Conservation (phyloP, 2,888 invertebrate species). For the Temnothorax ravouxi region DNA sequence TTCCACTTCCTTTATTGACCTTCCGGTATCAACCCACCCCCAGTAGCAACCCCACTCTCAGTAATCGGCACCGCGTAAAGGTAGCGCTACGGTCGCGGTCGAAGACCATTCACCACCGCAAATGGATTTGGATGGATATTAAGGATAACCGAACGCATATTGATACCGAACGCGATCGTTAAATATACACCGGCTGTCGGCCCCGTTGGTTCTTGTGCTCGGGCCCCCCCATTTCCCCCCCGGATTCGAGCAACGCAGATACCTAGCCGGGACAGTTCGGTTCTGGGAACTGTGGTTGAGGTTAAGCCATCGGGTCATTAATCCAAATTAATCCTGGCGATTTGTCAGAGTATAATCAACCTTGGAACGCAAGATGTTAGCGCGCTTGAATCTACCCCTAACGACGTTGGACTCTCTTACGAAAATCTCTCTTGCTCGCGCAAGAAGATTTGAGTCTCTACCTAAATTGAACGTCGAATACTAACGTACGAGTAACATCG, state of each 20-base stretch:
- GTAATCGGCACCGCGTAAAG: constrained; percentile 35
- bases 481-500: neutral
- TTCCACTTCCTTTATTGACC: constrained; percentile 64
- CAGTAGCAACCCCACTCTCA: constrained; percentile 26
- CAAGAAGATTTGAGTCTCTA: neutral
- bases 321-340: constrained; percentile 33
- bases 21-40: constrained; percentile 53
- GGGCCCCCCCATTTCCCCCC: too few species aligned
- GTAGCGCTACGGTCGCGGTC: constrained; percentile 50
- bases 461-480: neutral
- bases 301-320: constrained; percentile 45
- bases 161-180: constrained; percentile 8
- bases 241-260: neutral
- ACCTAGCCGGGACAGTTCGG: neutral
- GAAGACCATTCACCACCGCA: constrained; percentile 37
- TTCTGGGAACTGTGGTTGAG: constrained; percentile 4
- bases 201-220: neutral
- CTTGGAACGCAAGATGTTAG: neutral
- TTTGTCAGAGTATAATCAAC: constrained; percentile 28
- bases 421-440: neutral
- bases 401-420: neutral
- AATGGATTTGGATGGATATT: constrained; percentile 37
- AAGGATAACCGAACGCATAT: neutral
- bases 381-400: neutral
- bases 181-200: neutral